Conservation (phyloP, 2,113 vertebrate species). For the Poeciliopsis prolifica region DNA sequence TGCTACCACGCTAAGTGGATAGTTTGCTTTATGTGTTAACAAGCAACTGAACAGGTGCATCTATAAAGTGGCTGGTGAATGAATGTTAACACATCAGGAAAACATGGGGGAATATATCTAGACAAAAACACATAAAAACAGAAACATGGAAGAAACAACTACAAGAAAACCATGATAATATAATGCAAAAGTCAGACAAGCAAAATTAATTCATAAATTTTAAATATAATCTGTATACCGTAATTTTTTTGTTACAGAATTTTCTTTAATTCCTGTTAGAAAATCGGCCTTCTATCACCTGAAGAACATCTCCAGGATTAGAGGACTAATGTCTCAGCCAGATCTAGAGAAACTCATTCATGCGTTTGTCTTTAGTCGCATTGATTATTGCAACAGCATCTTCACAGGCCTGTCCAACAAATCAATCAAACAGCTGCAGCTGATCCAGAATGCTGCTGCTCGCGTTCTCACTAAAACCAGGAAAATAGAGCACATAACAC, state of each 20-base stretch:
- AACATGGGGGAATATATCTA: not conserved
- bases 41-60: not conserved
- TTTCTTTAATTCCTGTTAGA: not conserved
- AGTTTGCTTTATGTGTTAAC: not conserved
- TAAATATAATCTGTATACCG: not conserved
- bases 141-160: not conserved
- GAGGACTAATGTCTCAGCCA: no score
- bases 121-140: not conserved
- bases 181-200: not conserved
- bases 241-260: not conserved
- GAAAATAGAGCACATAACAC: no score
- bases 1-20: not conserved
- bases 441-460: no score
- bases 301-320: no score
- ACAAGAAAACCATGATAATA: not conserved
- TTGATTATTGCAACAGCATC: no score
- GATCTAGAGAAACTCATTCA: no score
- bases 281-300: no score
- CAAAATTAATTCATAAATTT: not conserved
- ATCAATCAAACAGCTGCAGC: no score
- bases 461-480: no score
- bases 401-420: no score
- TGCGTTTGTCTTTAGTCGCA: no score
- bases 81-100: not conserved
- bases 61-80: not conserved